A percentile compares a stretch with the other conserved stretches of the same genome.
Conservation (phyloP, 2,888 invertebrate species). For the Aporophyla nigra region DNA sequence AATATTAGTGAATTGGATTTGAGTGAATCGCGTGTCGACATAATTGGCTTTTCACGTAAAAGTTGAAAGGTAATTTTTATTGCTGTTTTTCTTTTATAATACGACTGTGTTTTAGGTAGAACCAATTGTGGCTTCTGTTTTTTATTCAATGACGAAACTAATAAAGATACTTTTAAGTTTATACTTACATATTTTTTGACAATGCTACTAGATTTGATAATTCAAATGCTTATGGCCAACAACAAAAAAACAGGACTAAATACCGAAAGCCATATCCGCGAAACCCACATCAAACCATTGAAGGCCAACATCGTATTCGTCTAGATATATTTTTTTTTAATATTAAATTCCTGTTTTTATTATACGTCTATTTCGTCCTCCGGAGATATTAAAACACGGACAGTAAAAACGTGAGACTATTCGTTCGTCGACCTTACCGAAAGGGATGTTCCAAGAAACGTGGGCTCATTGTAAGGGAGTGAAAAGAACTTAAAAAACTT, state of each 20-base stretch:
- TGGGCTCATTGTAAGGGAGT: slow-evolving; percentile 11
- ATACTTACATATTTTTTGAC: neutral
- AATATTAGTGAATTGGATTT: slow-evolving; percentile 71
- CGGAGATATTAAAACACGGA: slow-evolving; percentile 44
- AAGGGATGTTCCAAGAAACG: slow-evolving; percentile 46
- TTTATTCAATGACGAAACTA: slow-evolving; percentile 24
- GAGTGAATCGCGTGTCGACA: slow-evolving; percentile 72
- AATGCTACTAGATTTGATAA: neutral
- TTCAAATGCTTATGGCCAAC: neutral
- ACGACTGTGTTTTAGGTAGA: slow-evolving; percentile 9
- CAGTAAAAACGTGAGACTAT: slow-evolving; percentile 43
- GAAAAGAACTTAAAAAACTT: slow-evolving; percentile 47
- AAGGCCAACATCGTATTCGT: slow-evolving; percentile 24
- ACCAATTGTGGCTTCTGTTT: slow-evolving; percentile 8
- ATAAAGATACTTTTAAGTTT: neutral
- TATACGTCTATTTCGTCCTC: slow-evolving; percentile 10
- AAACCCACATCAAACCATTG: slow-evolving; percentile 32
- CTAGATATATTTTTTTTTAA: slow-evolving; percentile 11
- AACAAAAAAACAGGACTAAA: slow-evolving; percentile 1
- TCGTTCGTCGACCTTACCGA: slow-evolving; percentile 43
- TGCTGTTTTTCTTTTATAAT: slow-evolving; percentile 50
- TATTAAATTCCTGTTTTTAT: slow-evolving; percentile 48
- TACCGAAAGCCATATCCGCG: neutral
- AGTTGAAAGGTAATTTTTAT: slow-evolving; percentile 71
- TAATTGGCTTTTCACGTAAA: slow-evolving; percentile 70